Conservation (phyloP, 53 echinoderm and acorn worm species). For the Temnopleurus reevesii region DNA sequence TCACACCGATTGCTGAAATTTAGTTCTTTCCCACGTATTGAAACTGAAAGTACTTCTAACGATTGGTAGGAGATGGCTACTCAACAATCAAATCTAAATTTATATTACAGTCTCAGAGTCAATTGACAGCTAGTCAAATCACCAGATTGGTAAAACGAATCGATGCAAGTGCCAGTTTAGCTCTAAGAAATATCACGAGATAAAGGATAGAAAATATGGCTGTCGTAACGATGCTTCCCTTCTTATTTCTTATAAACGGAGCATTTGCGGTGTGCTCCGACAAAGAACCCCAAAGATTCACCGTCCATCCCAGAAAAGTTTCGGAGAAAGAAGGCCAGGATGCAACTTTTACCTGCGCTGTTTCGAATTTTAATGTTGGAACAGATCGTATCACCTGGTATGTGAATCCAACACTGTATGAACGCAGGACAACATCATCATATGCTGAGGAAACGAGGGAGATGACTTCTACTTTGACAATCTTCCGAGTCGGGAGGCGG, state of each 20-base stretch:
- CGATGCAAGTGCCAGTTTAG: too few species aligned
- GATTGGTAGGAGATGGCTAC: too few species aligned
- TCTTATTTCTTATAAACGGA: background rate
- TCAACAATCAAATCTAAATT: too few species aligned
- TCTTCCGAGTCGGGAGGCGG: background rate
- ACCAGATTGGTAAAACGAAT: too few species aligned
- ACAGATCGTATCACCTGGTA: background rate
- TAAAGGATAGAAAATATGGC: too few species aligned
- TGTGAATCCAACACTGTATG: background rate
- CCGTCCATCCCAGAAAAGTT: background rate
- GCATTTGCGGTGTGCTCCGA: background rate
- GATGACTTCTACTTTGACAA: background rate
- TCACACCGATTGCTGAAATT: too few species aligned
- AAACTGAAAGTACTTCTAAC: too few species aligned
- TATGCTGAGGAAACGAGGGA: background rate
- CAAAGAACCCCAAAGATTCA: background rate
- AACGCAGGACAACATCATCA: too few species aligned
- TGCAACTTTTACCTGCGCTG: constrained; percentile 36
- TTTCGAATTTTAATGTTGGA: background rate
- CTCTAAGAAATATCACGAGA: too few species aligned
- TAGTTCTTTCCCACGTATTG: too few species aligned
- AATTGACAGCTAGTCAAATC: too few species aligned
- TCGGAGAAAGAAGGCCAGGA: background rate
- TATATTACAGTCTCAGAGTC: too few species aligned
- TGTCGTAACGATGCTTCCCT: background rate